These are phyloP conservation scores for Conistra vaccinii DNA, from an alignment of 2,888 invertebrate genomes.

Conservation along the genomic window DNA sequence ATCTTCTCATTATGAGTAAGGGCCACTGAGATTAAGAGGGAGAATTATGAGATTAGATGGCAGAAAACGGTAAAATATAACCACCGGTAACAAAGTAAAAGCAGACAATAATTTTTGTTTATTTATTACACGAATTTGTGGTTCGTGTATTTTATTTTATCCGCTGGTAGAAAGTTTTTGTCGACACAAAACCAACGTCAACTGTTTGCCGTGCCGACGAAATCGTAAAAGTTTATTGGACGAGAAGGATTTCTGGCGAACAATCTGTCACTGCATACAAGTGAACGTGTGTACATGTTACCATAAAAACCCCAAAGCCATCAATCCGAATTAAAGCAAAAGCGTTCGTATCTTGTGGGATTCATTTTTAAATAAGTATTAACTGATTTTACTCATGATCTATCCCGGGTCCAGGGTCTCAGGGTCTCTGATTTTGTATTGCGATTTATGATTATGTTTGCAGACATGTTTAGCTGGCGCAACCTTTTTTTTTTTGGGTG, in stretches of 20 bases:
- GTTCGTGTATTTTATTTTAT: slow-evolving; percentile 43
- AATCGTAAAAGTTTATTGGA: slow-evolving; percentile 61
- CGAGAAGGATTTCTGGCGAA: slow-evolving; percentile 44
- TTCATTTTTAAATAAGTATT: not conserved
- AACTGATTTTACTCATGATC: not conserved
- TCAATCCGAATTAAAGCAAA: not conserved
- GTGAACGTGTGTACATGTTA: slow-evolving; percentile 11
- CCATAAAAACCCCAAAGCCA: slow-evolving; percentile 1
- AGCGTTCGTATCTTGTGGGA: not conserved
- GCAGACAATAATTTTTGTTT: slow-evolving; percentile 58
- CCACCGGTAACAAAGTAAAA: slow-evolving; percentile 63
- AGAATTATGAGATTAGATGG: slow-evolving; percentile 78
- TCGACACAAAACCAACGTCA: slow-evolving; percentile 16
- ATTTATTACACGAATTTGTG: slow-evolving; percentile 52
- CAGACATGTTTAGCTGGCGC: not conserved
- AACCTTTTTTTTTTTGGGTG: too few relatives aligned
- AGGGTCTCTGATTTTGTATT: not conserved
- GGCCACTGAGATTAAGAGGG: slow-evolving; percentile 79
- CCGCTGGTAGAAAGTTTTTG: slow-evolving; percentile 26
- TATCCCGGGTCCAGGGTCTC: too few relatives aligned
- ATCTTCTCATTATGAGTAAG: slow-evolving; percentile 84
- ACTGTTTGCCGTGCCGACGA: slow-evolving; percentile 38
- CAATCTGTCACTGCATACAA: slow-evolving; percentile 37
- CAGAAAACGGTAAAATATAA: slow-evolving; percentile 67
- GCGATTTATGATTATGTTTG: too few relatives aligned